Evolutionary conservation across 2,888 invertebrate genomes (phyloP).

Genomic region (Drosophila barbarae): DNA sequence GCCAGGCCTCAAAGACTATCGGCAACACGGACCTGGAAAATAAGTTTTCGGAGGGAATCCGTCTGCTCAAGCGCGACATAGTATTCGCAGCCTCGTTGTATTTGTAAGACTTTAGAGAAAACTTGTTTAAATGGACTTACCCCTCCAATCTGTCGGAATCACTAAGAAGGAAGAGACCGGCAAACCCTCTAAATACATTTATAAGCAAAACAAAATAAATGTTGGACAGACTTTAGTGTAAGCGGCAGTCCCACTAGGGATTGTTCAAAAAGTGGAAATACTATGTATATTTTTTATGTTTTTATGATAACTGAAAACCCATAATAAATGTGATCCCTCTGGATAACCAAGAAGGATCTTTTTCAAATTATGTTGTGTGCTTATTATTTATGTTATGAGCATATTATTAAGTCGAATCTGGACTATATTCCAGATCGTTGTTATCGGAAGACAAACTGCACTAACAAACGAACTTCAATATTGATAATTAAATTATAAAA

Average conservation of each 20-base stretch:
- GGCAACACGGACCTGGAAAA: constrained; percentile 97
- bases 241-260: background rate
- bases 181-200: background rate
- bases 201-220: background rate
- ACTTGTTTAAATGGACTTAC: background rate
- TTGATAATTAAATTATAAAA: too few species aligned
- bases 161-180: background rate
- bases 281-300: constrained; percentile 20
- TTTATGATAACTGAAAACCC: background rate
- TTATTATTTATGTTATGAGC: too few species aligned
- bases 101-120: constrained; percentile 81
- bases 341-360: background rate
- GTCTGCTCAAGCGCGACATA: constrained; percentile 96
- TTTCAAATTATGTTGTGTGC: background rate
- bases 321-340: background rate
- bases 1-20: constrained; percentile 97
- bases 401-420: too few species aligned
- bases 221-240: constrained; percentile 2
- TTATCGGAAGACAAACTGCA: too few species aligned
- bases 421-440: too few species aligned
- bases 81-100: constrained; percentile 99
- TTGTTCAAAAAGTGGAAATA: background rate
- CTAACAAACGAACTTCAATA: too few species aligned
- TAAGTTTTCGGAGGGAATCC: constrained; percentile 96
- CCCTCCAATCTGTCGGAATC: background rate